These are phyloP conservation scores for Dromius quadrimaculatus DNA, from an alignment of 2,888 invertebrate genomes.

Conservation along the genomic window DNA sequence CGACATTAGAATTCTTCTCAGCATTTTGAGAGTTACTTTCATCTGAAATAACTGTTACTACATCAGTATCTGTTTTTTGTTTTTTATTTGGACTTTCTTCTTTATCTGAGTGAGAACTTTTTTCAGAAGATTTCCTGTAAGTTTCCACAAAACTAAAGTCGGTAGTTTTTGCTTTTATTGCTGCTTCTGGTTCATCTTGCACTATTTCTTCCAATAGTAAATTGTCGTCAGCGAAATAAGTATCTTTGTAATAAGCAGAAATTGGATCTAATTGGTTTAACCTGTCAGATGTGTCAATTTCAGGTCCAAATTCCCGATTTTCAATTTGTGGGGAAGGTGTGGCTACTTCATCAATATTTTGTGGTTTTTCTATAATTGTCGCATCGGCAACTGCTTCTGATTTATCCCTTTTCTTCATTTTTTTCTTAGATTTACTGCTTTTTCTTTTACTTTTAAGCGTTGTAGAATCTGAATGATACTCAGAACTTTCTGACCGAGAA, in stretches of 20 bases:
- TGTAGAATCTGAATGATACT: constrained; percentile 42
- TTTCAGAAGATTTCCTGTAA: constrained; percentile 15
- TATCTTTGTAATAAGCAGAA: constrained; percentile 11
- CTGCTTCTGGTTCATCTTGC: not conserved
- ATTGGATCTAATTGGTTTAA: not conserved
- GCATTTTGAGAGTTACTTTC: not conserved
- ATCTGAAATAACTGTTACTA: constrained; percentile 4
- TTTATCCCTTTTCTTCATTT: constrained; percentile 28
- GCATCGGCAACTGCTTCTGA: not conserved
- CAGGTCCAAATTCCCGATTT: not conserved
- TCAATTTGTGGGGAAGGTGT: not conserved
- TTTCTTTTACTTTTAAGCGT: constrained; percentile 33
- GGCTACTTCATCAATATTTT: not conserved
- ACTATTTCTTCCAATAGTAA: constrained; percentile 5
- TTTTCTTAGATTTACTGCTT: constrained; percentile 34
- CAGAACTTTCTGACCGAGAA: constrained; percentile 11
- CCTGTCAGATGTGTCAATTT: not conserved
- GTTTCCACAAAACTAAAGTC: constrained; percentile 35
- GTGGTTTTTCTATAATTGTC: not conserved
- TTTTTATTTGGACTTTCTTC: constrained; percentile 7
- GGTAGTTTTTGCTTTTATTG: not conserved
- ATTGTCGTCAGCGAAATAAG: constrained; percentile 29
- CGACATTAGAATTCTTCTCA: constrained; percentile 2
- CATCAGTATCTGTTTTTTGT: constrained; percentile 9
- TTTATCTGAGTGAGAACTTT: not conserved